Evolutionary conservation across 2,797 vertebrate genomes (phyloP).

Genomic region (Brotogeris chrysoptera): DNA sequence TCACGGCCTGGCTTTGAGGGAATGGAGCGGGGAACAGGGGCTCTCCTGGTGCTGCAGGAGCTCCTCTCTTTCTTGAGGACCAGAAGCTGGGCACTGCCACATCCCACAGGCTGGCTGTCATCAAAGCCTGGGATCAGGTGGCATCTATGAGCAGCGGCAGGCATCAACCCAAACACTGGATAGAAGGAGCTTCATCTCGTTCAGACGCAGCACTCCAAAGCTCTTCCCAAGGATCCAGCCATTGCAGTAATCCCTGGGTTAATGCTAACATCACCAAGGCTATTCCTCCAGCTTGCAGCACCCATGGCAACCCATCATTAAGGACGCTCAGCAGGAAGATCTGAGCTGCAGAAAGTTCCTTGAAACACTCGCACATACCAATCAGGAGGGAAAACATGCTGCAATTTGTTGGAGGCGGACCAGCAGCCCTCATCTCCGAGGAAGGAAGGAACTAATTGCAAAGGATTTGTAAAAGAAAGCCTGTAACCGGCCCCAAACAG

Average conservation of each 20-base stretch:
- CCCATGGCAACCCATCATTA: not conserved
- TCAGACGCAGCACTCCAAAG: not conserved
- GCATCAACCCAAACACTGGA: fast-evolving
- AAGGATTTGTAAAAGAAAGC: constrained; percentile 41
- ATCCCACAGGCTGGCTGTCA: not conserved
- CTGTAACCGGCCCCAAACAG: constrained; percentile 63
- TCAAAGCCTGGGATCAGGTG: not conserved
- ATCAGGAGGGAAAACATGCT: not conserved
- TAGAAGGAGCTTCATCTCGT: not conserved
- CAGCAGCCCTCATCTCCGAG: not conserved
- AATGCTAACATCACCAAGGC: not conserved
- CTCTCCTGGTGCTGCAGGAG: not conserved
- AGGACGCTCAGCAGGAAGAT: not conserved
- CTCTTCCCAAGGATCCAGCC: not conserved
- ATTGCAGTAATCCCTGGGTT: not conserved
- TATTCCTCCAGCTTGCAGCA: not conserved
- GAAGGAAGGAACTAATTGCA: constrained; percentile 35
- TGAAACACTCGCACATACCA: not conserved
- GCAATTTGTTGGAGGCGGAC: not conserved
- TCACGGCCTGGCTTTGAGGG: fast-evolving
- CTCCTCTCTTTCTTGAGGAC: not conserved
- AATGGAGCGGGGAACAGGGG: fast-evolving
- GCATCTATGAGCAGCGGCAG: fast-evolving
- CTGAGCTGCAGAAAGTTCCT: not conserved
- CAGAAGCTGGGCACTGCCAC: not conserved